phyloP scores from a whole-genome alignment of 2,797 vertebrate species.

The Salmo trutta region DNA sequence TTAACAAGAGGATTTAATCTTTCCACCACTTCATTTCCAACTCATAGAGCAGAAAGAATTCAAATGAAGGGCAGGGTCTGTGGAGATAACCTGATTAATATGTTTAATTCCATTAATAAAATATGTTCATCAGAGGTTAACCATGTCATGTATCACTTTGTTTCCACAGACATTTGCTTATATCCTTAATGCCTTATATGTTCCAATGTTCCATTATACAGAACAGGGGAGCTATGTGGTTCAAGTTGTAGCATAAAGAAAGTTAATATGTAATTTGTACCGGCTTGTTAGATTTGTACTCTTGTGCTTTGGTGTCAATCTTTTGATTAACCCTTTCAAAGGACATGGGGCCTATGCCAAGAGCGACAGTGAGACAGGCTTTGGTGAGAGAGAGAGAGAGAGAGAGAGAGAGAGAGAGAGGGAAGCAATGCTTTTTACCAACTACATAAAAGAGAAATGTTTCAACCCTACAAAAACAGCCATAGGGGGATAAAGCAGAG shows the following conservation, averaged over 20 bases:
- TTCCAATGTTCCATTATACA: background rate
- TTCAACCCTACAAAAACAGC: constrained; percentile 9
- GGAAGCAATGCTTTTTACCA: background rate
- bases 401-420: too few species aligned
- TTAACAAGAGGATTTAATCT: constrained; percentile 49
- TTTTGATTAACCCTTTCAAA: constrained; percentile 29
- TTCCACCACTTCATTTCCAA: constrained; percentile 57
- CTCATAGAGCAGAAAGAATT: constrained; percentile 32
- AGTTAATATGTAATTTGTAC: constrained; percentile 59
- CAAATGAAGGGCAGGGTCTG: constrained; percentile 41
- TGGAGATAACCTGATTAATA: constrained; percentile 51
- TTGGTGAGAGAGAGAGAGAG: background rate
- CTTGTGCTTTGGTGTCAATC: constrained; percentile 18
- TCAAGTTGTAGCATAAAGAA: constrained; percentile 28
- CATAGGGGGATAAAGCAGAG: constrained; percentile 15
- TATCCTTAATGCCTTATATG: background rate
- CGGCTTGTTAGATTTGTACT: constrained; percentile 37
- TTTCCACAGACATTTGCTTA: constrained; percentile 12
- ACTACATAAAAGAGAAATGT: constrained; percentile 16
- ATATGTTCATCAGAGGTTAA: constrained; percentile 44
- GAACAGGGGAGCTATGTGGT: constrained; percentile 4
- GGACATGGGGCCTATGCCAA: background rate
- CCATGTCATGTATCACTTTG: constrained; percentile 36
- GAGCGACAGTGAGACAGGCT: constrained; percentile 12
- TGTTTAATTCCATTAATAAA: constrained; percentile 49